Conservation (phyloP, 2,113 vertebrate species). For the Sisor rabdophorus region DNA sequence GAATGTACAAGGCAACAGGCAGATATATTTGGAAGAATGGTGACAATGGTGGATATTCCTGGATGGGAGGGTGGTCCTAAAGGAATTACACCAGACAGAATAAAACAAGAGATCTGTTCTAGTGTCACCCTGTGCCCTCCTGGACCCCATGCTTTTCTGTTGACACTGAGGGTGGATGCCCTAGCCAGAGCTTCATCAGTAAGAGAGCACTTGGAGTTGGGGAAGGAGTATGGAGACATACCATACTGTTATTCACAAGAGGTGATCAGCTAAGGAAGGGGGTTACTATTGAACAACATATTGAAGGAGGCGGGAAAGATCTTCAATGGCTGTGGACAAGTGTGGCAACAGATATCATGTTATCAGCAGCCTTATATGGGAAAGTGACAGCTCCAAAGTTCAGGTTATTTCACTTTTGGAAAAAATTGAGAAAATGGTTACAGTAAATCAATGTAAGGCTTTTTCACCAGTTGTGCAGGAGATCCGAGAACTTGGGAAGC, state of each 20-base stretch:
- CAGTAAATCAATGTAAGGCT: slow-evolving; percentile 63
- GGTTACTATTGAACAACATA: slow-evolving; percentile 66
- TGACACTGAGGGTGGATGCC: slow-evolving; percentile 64
- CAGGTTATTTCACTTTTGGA: slow-evolving; percentile 62
- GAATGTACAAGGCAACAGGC: slow-evolving; percentile 63
- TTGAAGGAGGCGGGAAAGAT: slow-evolving; percentile 63
- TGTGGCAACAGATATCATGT: slow-evolving; percentile 64
- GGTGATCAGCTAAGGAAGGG: slow-evolving; percentile 68
- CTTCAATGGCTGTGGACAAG: slow-evolving; percentile 63
- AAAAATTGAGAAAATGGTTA: slow-evolving; percentile 67
- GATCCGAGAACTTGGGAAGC: slow-evolving; percentile 59
- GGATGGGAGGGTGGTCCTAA: slow-evolving; percentile 66
- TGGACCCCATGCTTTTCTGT: slow-evolving; percentile 65
- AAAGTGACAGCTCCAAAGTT: slow-evolving; percentile 5
- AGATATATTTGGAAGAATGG: slow-evolving; percentile 56
- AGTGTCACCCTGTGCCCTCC: slow-evolving; percentile 63
- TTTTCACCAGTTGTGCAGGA: slow-evolving; percentile 65
- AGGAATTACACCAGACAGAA: slow-evolving; percentile 62
- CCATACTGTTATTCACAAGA: slow-evolving; percentile 64
- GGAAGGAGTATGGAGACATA: slow-evolving; percentile 65
- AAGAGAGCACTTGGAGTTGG: slow-evolving; percentile 65
- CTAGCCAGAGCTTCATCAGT: slow-evolving; percentile 54
- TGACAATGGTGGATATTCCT: slow-evolving; percentile 68
- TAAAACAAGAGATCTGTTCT: slow-evolving; percentile 61
- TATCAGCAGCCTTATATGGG: slow-evolving; percentile 49